Evolutionary conservation across 2,888 invertebrate species (phyloP).

Genomic region (Eutolmus rufibarbis): DNA sequence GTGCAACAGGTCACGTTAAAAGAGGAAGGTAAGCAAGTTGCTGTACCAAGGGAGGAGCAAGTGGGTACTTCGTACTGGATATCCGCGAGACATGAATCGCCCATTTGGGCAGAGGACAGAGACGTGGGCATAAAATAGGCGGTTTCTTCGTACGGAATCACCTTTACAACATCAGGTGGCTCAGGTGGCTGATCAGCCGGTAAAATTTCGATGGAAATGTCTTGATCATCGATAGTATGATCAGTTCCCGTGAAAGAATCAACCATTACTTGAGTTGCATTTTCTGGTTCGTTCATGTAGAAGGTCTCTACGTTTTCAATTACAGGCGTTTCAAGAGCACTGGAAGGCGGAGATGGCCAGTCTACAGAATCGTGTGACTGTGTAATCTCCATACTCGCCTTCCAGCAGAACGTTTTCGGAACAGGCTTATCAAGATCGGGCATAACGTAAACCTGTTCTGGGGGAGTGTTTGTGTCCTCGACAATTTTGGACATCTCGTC

Average conservation of each 20-base stretch:
- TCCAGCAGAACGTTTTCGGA: slow-evolving; percentile 54
- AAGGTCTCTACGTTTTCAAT: slow-evolving; percentile 82
- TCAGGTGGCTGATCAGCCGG: slow-evolving; percentile 60
- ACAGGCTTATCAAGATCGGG: slow-evolving; percentile 61
- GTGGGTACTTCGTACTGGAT: slow-evolving; percentile 56
- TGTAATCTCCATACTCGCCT: slow-evolving; percentile 58
- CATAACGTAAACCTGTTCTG: slow-evolving; percentile 53
- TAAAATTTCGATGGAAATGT: slow-evolving; percentile 63
- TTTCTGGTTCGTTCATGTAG: slow-evolving; percentile 79
- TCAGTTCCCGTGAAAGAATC: slow-evolving; percentile 74
- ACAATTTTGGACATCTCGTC: background rate
- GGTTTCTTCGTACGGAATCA: slow-evolving; percentile 60
- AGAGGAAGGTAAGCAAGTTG: slow-evolving; percentile 58
- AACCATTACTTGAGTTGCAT: slow-evolving; percentile 77
- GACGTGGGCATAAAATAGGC: slow-evolving; percentile 60
- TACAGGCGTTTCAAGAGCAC: slow-evolving; percentile 73
- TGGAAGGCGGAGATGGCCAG: slow-evolving; percentile 83
- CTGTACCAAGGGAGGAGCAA: slow-evolving; percentile 59
- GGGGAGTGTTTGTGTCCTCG: background rate
- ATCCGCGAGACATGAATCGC: slow-evolving; percentile 54
- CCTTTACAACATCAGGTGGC: slow-evolving; percentile 56
- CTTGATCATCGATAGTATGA: slow-evolving; percentile 68
- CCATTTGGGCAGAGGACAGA: slow-evolving; percentile 53
- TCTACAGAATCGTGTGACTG: slow-evolving; percentile 76
- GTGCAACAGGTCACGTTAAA: slow-evolving; percentile 59